phyloP scores from a whole-genome alignment of 2,113 vertebrate species.

The Trogon surrucura region DNA sequence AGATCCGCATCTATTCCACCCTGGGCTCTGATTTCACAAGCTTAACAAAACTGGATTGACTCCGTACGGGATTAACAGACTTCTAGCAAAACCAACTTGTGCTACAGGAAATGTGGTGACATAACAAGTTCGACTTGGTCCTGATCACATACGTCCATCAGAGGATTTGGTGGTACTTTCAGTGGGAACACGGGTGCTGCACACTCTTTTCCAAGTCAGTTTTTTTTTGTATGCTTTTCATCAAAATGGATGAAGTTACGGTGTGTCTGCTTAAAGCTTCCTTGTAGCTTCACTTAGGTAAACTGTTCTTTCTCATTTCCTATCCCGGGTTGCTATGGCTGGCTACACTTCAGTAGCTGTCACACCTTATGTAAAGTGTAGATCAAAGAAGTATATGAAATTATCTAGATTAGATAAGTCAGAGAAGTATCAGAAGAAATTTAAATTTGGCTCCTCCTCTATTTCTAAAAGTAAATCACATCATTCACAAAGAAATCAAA shows the following conservation, averaged over 20 bases:
- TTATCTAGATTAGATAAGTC: neutral
- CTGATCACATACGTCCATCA: neutral
- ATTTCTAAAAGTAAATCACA: neutral
- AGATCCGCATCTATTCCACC: conserved; percentile 25
- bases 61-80: conserved; percentile 11
- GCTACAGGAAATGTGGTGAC: neutral
- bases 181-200: neutral
- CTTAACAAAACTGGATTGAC: neutral
- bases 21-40: conserved; percentile 35
- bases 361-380: neutral
- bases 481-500: neutral
- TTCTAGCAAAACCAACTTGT: conserved; percentile 7
- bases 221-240: neutral
- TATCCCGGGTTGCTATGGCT: neutral
- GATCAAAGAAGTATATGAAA: neutral
- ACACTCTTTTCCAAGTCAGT: neutral
- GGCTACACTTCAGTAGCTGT: neutral
- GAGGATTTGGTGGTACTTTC: neutral
- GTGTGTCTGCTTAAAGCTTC: neutral
- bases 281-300: neutral
- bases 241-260: neutral
- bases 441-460: neutral
- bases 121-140: neutral
- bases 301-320: neutral
- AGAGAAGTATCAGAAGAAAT: neutral